phyloP scores from a whole-genome alignment of 2,888 invertebrate genomes.

The Chydorus sphaericus region DNA sequence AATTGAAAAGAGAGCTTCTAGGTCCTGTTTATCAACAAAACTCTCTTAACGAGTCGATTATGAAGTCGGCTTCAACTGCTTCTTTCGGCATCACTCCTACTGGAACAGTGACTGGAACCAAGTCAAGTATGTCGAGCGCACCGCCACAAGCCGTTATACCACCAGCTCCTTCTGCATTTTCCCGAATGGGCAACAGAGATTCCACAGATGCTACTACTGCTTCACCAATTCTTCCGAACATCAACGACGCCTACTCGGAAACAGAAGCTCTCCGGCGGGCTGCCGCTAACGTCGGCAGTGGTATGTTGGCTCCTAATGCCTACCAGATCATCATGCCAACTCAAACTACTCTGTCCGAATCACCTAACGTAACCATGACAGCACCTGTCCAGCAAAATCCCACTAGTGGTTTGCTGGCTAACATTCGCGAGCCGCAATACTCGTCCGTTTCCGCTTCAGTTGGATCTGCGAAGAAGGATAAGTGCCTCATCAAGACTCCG shows the following conservation, averaged over 20 bases:
- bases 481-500: constrained; percentile 7
- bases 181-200: constrained; percentile 23
- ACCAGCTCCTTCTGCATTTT: constrained; percentile 17
- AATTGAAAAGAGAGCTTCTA: too few species aligned
- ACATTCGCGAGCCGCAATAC: constrained; percentile 24
- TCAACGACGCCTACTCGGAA: constrained; percentile 64
- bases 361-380: neutral
- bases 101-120: too few species aligned
- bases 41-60: too few species aligned
- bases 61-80: too few species aligned
- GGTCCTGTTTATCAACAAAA: too few species aligned
- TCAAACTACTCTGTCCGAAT: constrained; percentile 19
- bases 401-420: constrained; percentile 20
- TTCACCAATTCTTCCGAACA: constrained; percentile 3
- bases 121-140: too few species aligned
- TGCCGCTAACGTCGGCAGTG: constrained; percentile 19
- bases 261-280: constrained; percentile 57
- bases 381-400: constrained; percentile 3
- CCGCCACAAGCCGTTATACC: constrained; percentile 20
- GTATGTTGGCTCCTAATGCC: constrained; percentile 38
- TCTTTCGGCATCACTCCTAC: too few species aligned
- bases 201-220: constrained; percentile 5
- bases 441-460: constrained; percentile 22
- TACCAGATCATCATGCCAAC: constrained; percentile 47
- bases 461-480: neutral